These are phyloP conservation scores for Stegana nigrithorax DNA, from an alignment of 2,888 invertebrate species.

Conservation along the genomic window DNA sequence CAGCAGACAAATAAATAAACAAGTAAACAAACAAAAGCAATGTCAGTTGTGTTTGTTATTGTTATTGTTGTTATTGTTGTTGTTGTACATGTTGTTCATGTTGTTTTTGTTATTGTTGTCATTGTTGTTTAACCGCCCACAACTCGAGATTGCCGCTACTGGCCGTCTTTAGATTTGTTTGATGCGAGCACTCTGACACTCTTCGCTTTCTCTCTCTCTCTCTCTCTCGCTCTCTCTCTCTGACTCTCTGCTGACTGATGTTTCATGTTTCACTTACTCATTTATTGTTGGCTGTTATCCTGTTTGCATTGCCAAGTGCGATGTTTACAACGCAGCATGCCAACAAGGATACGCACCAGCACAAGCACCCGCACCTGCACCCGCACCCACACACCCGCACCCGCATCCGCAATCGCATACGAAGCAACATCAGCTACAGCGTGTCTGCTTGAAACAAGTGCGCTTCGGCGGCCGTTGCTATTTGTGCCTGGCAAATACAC, in stretches of 20 bases:
- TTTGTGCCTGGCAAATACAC: conserved; percentile 8
- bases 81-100: not conserved
- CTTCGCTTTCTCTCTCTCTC: no score
- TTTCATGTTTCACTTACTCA: no score
- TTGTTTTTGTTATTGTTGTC: no score
- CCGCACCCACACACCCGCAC: not conserved
- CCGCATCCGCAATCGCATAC: conserved; percentile 39
- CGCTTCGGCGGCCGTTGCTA: not conserved
- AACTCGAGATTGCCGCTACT: no score
- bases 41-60: not conserved
- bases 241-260: conserved; percentile 11
- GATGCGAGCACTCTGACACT: no score
- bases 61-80: not conserved
- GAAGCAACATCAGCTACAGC: conserved; percentile 2
- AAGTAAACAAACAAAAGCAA: conserved; percentile 14
- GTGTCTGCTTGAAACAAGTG: not conserved
- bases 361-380: not conserved
- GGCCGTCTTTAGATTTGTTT: no score
- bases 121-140: no score
- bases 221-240: conserved; percentile 36
- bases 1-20: conserved; percentile 18
- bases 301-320: conserved; percentile 63
- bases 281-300: no score
- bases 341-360: conserved; percentile 11
- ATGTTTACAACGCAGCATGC: conserved; percentile 53